These are phyloP conservation scores for Carapus acus DNA, from an alignment of 2,797 vertebrate genomes.

Conservation along the genomic window DNA sequence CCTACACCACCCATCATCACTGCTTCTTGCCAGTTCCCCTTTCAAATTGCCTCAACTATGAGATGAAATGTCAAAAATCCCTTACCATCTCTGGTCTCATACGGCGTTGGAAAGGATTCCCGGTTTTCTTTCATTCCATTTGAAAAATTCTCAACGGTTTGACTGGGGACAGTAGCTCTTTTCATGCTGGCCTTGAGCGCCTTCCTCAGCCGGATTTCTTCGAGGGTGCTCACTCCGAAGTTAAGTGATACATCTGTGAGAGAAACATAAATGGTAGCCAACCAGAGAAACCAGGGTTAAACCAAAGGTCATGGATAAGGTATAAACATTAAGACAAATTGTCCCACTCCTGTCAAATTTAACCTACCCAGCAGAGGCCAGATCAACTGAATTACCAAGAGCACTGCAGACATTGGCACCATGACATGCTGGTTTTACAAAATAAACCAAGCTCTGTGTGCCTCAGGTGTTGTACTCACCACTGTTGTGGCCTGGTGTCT, in stretches of 20 bases:
- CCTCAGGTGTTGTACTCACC: conserved; percentile 56
- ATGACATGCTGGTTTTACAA: too few species aligned
- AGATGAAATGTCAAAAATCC: too few species aligned
- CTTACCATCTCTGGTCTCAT: conserved; percentile 73
- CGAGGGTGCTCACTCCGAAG: conserved; percentile 90
- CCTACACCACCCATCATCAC: too few species aligned
- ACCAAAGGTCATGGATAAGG: neutral
- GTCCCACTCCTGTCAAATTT: too few species aligned
- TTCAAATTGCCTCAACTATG: too few species aligned
- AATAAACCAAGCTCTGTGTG: too few species aligned
- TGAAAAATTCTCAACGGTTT: conserved; percentile 39
- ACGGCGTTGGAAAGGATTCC: conserved; percentile 61
- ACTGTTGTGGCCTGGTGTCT: conserved; percentile 67
- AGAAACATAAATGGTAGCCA: neutral
- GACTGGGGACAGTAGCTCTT: conserved; percentile 67
- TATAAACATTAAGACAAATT: too few species aligned
- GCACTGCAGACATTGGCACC: too few species aligned
- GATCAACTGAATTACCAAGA: too few species aligned
- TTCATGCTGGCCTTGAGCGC: conserved; percentile 84
- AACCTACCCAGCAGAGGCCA: too few species aligned
- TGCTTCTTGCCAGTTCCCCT: too few species aligned
- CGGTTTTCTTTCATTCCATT: conserved; percentile 80
- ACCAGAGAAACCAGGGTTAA: neutral
- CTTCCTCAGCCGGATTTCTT: conserved; percentile 86
- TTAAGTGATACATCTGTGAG: conserved; percentile 77